Evolutionary conservation across 2,113 vertebrate species (phyloP), one percentile per base, ranked within the genome.

Genomic region (Formicarius rufipectus): DNA sequence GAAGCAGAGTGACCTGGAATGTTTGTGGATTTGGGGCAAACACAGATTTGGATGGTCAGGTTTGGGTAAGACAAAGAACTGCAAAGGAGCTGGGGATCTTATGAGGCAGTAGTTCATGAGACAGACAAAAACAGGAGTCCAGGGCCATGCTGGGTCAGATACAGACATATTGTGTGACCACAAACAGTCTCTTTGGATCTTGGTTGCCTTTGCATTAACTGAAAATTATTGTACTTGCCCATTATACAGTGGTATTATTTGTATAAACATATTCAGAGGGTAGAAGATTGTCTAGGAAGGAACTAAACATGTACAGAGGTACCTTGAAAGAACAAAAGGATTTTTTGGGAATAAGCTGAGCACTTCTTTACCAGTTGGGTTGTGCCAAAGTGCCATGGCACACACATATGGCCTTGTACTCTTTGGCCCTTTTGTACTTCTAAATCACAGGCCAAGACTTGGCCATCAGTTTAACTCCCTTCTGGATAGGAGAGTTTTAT

Each of bases 21-120:
- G 9, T 58, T 14, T 33, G 30, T 17, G 40, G n/a, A 79, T 55
- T 33, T 56, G 59, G n/a, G 47, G 33, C n/a, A 74, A 67, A 75
- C 16, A 5, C 1, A 18, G 35, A 8, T 74, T 60, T 68, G 58
- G 40, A 53, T 0, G 0, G 50, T 18, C 30, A 19, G 5, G 35
- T 66, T 35, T 50, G 59, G 58, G 12, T 33, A 47, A 87, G 20
- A 37, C 40, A 55, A 88, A 75, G 66, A n/a, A 27, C 64, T 62
- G 7, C 20, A 7, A 9, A 45, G 24, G 75, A 88, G 30, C 52
- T 47, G 63, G 42, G 63, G 67, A 56, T 28, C 1, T 2, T 53
- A 16, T 45, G 63, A 67, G 39, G 24, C 13, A 66, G 69, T 12
- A 44, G 68, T 4, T 76, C 53, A 20, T 20, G 13, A 66, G 64